phyloP scores from a whole-genome alignment of 2,888 invertebrate genomes.

The Macrophya alboannulata region DNA sequence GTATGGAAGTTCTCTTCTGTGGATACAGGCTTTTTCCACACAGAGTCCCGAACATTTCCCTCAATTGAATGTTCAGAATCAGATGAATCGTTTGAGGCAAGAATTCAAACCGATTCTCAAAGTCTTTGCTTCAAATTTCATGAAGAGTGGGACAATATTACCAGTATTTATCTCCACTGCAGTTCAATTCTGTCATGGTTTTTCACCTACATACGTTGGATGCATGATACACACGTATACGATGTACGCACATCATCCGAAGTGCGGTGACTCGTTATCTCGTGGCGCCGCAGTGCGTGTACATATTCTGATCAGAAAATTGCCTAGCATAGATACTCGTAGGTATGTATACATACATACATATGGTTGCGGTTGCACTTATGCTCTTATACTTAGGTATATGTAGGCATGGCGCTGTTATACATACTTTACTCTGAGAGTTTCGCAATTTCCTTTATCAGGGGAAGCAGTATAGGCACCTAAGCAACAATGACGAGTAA shows the following conservation, averaged over 20 bases:
- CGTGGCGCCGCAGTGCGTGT: background rate
- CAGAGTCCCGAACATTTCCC: background rate
- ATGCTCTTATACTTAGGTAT: background rate
- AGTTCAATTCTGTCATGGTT: no score
- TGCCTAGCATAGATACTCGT: background rate
- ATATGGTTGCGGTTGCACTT: background rate
- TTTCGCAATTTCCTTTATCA: conserved; percentile 29
- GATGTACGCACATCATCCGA: background rate
- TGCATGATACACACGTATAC: background rate
- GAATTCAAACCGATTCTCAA: background rate
- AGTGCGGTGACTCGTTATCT: background rate
- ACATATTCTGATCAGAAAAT: background rate
- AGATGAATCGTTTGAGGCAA: background rate
- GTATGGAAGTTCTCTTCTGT: background rate
- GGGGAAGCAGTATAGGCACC: conserved; percentile 6
- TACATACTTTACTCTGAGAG: conserved; percentile 9
- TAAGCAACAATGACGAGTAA: conserved; percentile 43
- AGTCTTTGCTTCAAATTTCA: no score
- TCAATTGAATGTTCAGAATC: background rate
- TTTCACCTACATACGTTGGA: no score
- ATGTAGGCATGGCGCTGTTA: background rate
- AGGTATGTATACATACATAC: no score
- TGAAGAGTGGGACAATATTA: no score
- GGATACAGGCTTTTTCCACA: background rate
- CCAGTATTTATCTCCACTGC: no score